Evolutionary conservation across 2,888 invertebrate species (phyloP), one percentile per base, ranked within the genome.

Genomic region (Mesopsocus fuscifrons): DNA sequence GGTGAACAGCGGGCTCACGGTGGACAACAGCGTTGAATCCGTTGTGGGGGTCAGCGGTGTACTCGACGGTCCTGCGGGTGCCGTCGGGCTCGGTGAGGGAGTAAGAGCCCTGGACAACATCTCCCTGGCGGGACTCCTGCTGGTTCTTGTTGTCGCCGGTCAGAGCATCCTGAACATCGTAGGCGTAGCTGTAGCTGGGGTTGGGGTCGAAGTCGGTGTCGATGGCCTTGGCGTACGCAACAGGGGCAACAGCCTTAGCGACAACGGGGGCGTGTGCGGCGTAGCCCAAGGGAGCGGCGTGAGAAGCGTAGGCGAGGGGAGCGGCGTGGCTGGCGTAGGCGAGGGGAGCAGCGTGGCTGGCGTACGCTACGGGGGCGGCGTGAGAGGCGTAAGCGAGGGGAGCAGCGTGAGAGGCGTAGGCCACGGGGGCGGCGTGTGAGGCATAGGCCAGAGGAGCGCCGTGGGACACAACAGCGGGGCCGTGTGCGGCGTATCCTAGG

Each of bases 21-120:
- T 62, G 65, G n/a, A 70, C 69, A 22, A 69, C 64, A 43, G 69
- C 69, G 51, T 69, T 68, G 62, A 70, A 70, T 34, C 69, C 70
- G 49, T 69, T 63, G 42, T 66, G 59, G 31, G 68, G 67, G 57
- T 70, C 69, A 32, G 69, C 67, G 41, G 65, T 65, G 56, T 69
- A 69, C 52, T 69, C 66, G 20, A 69, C 69, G 51, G 64, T 59
- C 46, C 69, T 61, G 46, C 65, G 59, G 41, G 66, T 66, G 49
- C 69, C 69, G 49, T 70, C 69, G 45, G 69, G 61, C 53, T 70
- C 69, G 42, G 65, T 61, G 11, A 69, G 53, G 32, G 65, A 64
- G 57, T 69, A 70, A 46, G 63, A 60, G 43, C 69, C 69, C 49
- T 64, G 65, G 34, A 70, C 69, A 45, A 64, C 63, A 52, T 68